phyloP scores from a whole-genome alignment of 2,888 invertebrate species.

The Malachius bipustulatus region DNA sequence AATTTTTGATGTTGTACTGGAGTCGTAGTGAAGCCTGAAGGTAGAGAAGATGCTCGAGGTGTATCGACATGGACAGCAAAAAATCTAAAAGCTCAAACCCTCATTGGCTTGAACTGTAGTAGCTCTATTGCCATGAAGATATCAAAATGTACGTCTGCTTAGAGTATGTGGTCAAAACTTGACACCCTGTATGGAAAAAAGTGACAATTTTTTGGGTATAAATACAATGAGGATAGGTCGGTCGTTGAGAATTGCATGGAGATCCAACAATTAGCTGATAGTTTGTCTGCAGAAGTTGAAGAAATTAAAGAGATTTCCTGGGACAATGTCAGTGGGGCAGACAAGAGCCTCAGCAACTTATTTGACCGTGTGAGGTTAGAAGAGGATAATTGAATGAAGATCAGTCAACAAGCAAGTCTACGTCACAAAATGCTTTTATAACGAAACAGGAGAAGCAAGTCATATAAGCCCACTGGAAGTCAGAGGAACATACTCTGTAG shows the following conservation, averaged over 20 bases:
- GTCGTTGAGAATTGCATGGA: conserved; percentile 14
- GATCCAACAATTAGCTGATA: conserved; percentile 11
- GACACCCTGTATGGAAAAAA: conserved; percentile 15
- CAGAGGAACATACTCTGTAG: conserved; percentile 1
- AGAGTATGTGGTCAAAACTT: conserved; percentile 19
- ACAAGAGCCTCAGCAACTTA: no score
- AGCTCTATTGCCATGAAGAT: conserved; percentile 21
- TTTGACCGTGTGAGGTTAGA: no score
- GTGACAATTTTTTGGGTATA: conserved; percentile 20
- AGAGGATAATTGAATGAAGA: no score
- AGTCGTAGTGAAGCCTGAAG: conserved; percentile 14
- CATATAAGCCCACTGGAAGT: conserved; percentile 4
- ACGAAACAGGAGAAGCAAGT: conserved; percentile 10
- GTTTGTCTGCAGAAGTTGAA: conserved; percentile 12
- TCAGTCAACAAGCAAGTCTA: conserved; percentile 10
- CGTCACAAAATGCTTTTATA: no score
- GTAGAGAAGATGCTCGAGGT: conserved; percentile 10
- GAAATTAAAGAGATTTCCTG: conserved; percentile 12
- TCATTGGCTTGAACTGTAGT: conserved; percentile 22
- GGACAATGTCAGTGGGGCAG: conserved; percentile 11
- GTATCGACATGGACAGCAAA: conserved; percentile 19
- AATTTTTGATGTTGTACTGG: conserved; percentile 12
- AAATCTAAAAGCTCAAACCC: conserved; percentile 22
- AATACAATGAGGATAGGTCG: conserved; percentile 15
- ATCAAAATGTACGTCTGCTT: conserved; percentile 18